Evolutionary conservation across 1,140 invertebrate genomes (phyloP), one percentile per base, ranked within the genome.

Genomic region (Drosophila parvula): DNA sequence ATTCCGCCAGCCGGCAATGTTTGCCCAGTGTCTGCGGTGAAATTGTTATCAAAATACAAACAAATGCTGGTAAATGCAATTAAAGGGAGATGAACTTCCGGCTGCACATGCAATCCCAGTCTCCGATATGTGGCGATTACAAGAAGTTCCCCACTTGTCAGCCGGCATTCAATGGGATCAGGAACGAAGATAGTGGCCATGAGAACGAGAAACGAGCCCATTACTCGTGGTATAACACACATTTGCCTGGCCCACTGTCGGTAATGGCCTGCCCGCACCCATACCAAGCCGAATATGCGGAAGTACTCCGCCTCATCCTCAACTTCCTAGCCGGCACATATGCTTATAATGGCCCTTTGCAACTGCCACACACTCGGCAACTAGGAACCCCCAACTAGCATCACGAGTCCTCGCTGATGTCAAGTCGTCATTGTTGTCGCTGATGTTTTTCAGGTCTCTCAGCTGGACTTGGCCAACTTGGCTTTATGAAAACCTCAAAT

Each of bases 321-420:
- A n/a, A 56, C 53, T 43, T 60, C 40, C 65, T 16, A 48, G 65
- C 70, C 55, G 55, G 50, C 80, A 88, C 84, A 88, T 88, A 88
- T 88, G 83, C 70, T 88, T 83, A 74, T 89, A 88, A 88, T 88
- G 80, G 77, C 69, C 69, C 78, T 81, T 88, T 78, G 65, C 86
- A 83, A 84, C 80, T 61, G 84, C 80, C 83, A 73, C 68, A 70
- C 68, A 47, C 28, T 44, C 41, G 27, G 28, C 48, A 44, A 69
- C 64, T 43, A 22, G 44, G 36, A 64, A 22, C 3, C 22, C 22
- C 22, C 16, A 36, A 22, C 60, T 32, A 67, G 28, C 50, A 32
- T 27, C 48, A 47, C 48, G 41, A 57, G 41, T 51, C 59, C 28
- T 64, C 45, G 44, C 64, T 22, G 22, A 16, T 40, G 48, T 70